A percentile compares a stretch with the other conserved stretches of the same genome.
Evolutionary conservation across 2,113 vertebrate genomes (phyloP).

Genomic region (Carassius gibelio): DNA sequence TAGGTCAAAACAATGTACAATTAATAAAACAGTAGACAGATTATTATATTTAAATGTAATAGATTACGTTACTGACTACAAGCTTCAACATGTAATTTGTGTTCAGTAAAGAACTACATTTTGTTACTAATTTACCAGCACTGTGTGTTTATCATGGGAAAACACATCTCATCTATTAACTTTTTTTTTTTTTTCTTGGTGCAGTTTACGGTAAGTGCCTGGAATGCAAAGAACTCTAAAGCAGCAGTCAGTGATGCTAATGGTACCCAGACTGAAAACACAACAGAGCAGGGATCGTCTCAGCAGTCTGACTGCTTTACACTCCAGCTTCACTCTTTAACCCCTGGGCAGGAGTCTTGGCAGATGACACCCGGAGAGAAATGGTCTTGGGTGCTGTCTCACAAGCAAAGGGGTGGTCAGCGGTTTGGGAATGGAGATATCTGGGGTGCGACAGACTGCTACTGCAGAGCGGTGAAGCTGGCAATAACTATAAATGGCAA

Average conservation of each 20-base stretch:
- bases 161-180: not conserved
- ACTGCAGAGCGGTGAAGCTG: slow-evolving; percentile 81
- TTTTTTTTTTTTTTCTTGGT: not conserved
- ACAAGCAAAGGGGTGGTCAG: slow-evolving; percentile 78
- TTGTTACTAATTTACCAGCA: not conserved
- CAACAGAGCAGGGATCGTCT: not conserved
- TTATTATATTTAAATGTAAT: too few species aligned
- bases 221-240: slow-evolving; percentile 15
- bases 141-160: not conserved
- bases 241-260: slow-evolving; percentile 43
- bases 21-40: too few species aligned
- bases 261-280: not conserved
- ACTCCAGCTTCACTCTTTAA: slow-evolving; percentile 76
- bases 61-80: too few species aligned
- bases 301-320: slow-evolving; percentile 58
- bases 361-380: slow-evolving; percentile 78
- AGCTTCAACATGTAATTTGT: too few species aligned
- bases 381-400: slow-evolving; percentile 72
- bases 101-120: too few species aligned
- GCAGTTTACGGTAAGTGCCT: slow-evolving; percentile 45
- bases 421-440: slow-evolving; percentile 80
- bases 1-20: too few species aligned
- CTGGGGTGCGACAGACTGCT: slow-evolving; percentile 80
- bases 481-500: slow-evolving; percentile 73
- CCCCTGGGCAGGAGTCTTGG: slow-evolving; percentile 80